These are phyloP conservation scores for Homarus gammarus DNA, from an alignment of 2,888 invertebrate genomes.

Conservation along the genomic window DNA sequence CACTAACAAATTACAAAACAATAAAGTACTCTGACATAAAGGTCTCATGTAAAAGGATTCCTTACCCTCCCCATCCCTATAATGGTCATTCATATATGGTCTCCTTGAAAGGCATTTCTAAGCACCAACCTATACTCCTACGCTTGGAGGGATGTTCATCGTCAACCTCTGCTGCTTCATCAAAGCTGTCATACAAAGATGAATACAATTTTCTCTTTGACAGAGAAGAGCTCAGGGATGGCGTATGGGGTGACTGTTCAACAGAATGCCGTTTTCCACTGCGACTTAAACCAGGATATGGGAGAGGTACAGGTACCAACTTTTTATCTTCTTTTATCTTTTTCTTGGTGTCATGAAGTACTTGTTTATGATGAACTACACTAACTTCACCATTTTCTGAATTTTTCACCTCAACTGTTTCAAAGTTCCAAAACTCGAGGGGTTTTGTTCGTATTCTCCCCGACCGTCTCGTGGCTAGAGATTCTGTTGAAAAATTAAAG, in stretches of 20 bases:
- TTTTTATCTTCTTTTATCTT: background rate
- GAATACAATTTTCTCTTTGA: background rate
- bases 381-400: conserved; percentile 23
- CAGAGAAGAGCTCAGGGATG: background rate
- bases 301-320: background rate
- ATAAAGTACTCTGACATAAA: too few species aligned
- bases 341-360: background rate
- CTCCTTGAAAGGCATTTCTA: too few species aligned
- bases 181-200: background rate
- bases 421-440: conserved; percentile 60
- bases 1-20: too few species aligned
- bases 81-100: too few species aligned
- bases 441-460: conserved; percentile 30
- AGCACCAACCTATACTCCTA: background rate
- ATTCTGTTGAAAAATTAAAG: background rate
- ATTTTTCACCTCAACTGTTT: conserved; percentile 33
- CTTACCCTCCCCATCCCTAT: too few species aligned
- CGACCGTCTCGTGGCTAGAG: background rate
- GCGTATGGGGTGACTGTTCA: background rate
- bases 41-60: too few species aligned
- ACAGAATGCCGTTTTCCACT: background rate
- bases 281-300: background rate
- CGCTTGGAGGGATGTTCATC: background rate
- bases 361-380: conserved; percentile 30
- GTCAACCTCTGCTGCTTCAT: background rate